Percentiles rank a stretch among this genome's conserved stretches.
Conservation (phyloP, 30 jellyfish, hydroid and myxozoan species). For the Catostylus mosaicus region DNA sequence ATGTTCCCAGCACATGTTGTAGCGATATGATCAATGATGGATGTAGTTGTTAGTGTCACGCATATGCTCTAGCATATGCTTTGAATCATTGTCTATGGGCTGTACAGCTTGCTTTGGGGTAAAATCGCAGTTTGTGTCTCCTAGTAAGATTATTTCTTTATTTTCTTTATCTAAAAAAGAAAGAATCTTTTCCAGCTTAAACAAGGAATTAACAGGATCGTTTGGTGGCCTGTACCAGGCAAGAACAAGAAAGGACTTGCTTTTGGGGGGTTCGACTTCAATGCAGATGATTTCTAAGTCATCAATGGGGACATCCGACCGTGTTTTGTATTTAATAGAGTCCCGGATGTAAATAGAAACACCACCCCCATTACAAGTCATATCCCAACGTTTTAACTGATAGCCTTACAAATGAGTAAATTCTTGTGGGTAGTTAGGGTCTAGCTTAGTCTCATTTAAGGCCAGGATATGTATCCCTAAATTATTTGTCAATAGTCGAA, state of each 20-base stretch:
- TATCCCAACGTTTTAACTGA: conserved; percentile 45
- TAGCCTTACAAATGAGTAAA: conserved; percentile 37
- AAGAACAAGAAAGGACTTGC: conserved; percentile 29
- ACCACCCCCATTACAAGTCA: conserved; percentile 40
- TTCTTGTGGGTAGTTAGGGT: conserved; percentile 2
- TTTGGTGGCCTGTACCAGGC: conserved; percentile 64
- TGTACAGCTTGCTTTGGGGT: conserved; percentile 15
- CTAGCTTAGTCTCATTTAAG: conserved; percentile 21
- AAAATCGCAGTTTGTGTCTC: too few relatives aligned
- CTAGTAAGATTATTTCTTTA: conserved; percentile 37
- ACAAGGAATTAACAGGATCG: conserved; percentile 43
- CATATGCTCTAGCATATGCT: conserved; percentile 22
- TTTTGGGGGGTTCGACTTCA: conserved; percentile 48
- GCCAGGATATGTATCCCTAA: conserved; percentile 25
- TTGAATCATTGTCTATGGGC: conserved; percentile 47
- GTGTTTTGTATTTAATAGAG: conserved; percentile 12
- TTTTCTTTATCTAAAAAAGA: conserved; percentile 17
- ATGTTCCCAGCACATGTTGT: conserved; percentile 33
- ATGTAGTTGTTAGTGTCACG: conserved; percentile 36
- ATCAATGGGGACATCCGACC: conserved; percentile 48
- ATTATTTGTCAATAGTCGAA: neutral
- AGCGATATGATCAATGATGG: conserved; percentile 45
- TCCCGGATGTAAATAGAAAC: conserved; percentile 26
- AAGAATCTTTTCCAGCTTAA: conserved; percentile 10
- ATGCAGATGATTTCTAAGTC: conserved; percentile 33